Percentiles rank a stretch among this genome's conserved stretches.
Conservation (phyloP, 2,113 vertebrate genomes). For the Tragelaphus scriptus region DNA sequence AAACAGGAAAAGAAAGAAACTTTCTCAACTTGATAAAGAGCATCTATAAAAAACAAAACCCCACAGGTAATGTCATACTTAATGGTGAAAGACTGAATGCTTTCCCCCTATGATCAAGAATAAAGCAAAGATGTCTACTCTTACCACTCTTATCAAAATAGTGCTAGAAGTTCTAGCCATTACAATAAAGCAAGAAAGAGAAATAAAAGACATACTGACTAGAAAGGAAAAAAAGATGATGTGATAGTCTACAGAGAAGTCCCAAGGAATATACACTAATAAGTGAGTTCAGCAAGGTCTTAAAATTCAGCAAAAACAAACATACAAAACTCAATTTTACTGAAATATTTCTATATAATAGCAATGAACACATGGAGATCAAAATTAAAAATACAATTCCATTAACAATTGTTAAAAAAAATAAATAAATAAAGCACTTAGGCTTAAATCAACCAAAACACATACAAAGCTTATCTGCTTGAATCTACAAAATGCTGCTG, state of each 20-base stretch:
- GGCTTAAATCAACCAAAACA: background rate
- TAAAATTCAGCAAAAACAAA: background rate
- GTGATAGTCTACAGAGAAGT: background rate
- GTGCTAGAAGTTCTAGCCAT: background rate
- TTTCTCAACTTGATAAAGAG: background rate
- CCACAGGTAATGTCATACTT: background rate
- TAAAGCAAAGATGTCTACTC: background rate
- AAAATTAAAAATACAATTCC: background rate
- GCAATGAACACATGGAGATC: background rate
- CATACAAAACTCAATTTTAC: background rate
- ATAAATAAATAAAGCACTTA: background rate
- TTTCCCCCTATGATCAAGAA: background rate
- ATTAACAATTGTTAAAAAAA: constrained; percentile 2
- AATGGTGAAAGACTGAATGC: background rate
- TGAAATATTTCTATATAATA: background rate
- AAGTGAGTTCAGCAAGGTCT: background rate
- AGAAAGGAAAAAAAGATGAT: background rate
- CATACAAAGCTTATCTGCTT: background rate
- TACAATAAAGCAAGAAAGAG: background rate
- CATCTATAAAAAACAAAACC: background rate
- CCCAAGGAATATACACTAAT: background rate
- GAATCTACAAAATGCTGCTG: background rate
- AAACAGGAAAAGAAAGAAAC: background rate
- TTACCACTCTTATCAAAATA: background rate
- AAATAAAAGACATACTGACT: background rate